A percentile compares a stretch with the other conserved stretches of the same genome.
These are phyloP conservation scores for Pogonocherus hispidulus DNA, from an alignment of 2,888 invertebrate genomes.

Conservation along the genomic window DNA sequence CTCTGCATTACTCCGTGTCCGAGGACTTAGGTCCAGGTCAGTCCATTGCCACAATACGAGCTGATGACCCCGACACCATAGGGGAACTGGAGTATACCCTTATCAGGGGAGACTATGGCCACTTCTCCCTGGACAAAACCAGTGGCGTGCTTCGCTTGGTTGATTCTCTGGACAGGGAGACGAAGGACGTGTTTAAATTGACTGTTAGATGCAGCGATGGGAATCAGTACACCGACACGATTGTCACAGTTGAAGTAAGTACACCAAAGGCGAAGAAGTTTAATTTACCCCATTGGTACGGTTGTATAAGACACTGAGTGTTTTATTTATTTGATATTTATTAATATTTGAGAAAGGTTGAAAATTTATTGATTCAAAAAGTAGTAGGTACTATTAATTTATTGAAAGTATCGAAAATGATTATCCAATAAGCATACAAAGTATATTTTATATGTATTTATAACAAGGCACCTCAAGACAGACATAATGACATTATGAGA, in stretches of 20 bases:
- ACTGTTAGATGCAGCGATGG: constrained; percentile 90
- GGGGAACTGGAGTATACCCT: constrained; percentile 84
- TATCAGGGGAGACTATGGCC: constrained; percentile 75
- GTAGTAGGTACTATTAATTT: too few relatives aligned
- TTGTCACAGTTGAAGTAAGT: constrained; percentile 82
- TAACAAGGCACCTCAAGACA: too few relatives aligned
- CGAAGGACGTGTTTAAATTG: constrained; percentile 82
- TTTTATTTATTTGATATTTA: too few relatives aligned
- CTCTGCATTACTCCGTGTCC: constrained; percentile 81
- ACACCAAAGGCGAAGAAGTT: background rate
- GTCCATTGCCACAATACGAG: constrained; percentile 81
- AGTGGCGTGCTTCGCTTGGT: constrained; percentile 82
- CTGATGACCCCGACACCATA: constrained; percentile 88
- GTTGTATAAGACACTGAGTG: too few relatives aligned
- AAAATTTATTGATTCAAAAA: too few relatives aligned
- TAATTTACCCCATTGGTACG: too few relatives aligned
- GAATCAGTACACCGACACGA: constrained; percentile 85
- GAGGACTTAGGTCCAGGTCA: constrained; percentile 90
- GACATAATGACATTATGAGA: too few relatives aligned
- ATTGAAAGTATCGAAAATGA: too few relatives aligned
- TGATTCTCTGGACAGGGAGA: constrained; percentile 88
- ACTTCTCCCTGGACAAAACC: constrained; percentile 80
- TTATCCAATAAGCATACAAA: too few relatives aligned
- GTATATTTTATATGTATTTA: too few relatives aligned
- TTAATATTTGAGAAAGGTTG: too few relatives aligned